Evolutionary conservation across 2,113 vertebrate species (phyloP).

Genomic region (Centropristis striata): DNA sequence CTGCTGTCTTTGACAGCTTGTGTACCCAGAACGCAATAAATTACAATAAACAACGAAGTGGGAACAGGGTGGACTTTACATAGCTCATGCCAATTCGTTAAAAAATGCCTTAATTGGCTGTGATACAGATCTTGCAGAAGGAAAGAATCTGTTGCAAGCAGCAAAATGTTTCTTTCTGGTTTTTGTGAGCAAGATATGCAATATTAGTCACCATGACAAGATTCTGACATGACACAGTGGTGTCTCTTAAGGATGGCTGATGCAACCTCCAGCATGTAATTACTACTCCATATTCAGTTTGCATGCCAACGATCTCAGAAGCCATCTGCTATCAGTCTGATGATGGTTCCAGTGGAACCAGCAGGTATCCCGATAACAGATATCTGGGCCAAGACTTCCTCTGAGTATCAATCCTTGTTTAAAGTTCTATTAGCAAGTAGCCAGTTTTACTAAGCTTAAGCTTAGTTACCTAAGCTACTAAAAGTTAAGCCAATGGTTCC

Average conservation of each 20-base stretch:
- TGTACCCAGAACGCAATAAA: slow-evolving; percentile 5
- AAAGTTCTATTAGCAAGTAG: too few species aligned
- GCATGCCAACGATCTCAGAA: too few species aligned
- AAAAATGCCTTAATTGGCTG: neutral
- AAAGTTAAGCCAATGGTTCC: too few species aligned
- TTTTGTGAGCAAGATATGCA: neutral
- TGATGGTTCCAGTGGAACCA: too few species aligned
- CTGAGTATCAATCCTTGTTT: too few species aligned
- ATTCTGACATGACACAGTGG: neutral
- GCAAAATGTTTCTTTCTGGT: neutral
- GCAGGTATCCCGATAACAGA: too few species aligned
- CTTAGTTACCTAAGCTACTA: too few species aligned
- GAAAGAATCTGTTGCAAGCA: neutral
- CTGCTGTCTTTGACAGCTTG: slow-evolving; percentile 47
- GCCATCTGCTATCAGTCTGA: too few species aligned
- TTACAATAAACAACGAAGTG: slow-evolving; percentile 25
- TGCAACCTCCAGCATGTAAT: neutral
- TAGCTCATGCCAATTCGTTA: neutral
- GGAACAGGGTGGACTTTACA: neutral
- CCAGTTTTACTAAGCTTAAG: too few species aligned
- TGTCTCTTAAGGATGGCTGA: neutral
- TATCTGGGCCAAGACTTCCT: too few species aligned
- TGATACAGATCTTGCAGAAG: slow-evolving; percentile 2
- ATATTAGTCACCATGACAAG: neutral
- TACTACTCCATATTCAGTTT: neutral